A percentile compares a stretch with the other conserved stretches of the same genome.
Evolutionary conservation across 2,888 invertebrate species (phyloP).

Genomic region (Julus scanicus): DNA sequence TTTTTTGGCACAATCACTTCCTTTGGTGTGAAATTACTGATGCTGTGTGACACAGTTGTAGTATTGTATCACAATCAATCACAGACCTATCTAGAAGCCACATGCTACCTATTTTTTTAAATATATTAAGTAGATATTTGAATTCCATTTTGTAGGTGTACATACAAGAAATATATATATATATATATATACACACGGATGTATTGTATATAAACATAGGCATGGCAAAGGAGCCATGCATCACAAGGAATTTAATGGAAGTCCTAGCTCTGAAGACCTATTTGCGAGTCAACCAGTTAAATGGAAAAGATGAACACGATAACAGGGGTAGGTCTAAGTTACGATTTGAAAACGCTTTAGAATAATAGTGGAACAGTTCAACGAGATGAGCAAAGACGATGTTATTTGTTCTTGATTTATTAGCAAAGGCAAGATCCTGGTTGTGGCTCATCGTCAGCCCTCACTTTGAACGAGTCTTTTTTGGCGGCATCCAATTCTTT

Average conservation of each 20-base stretch:
- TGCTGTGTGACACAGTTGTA: background rate
- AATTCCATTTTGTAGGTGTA: background rate
- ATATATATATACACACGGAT: background rate
- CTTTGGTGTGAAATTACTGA: background rate
- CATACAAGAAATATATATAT: background rate
- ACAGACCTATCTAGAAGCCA: background rate
- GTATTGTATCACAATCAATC: background rate
- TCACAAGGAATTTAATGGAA: background rate
- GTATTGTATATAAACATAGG: background rate
- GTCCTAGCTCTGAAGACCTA: constrained; percentile 5
- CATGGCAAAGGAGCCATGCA: background rate
- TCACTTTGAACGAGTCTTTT: constrained; percentile 61
- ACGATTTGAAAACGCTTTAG: background rate
- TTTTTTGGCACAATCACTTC: background rate
- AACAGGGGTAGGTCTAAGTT: background rate
- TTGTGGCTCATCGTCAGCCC: constrained; percentile 56
- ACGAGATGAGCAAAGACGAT: background rate
- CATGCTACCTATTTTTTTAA: background rate
- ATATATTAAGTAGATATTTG: constrained; percentile 39
- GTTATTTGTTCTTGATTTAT: constrained; percentile 18
- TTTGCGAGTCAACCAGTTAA: background rate
- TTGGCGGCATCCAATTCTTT: constrained; percentile 76
- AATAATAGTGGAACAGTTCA: constrained; percentile 8
- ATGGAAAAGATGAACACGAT: constrained; percentile 16
- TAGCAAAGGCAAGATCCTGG: constrained; percentile 57